Conservation (phyloP, 2,113 vertebrate genomes). For the Tympanuchus pallidicinctus region DNA sequence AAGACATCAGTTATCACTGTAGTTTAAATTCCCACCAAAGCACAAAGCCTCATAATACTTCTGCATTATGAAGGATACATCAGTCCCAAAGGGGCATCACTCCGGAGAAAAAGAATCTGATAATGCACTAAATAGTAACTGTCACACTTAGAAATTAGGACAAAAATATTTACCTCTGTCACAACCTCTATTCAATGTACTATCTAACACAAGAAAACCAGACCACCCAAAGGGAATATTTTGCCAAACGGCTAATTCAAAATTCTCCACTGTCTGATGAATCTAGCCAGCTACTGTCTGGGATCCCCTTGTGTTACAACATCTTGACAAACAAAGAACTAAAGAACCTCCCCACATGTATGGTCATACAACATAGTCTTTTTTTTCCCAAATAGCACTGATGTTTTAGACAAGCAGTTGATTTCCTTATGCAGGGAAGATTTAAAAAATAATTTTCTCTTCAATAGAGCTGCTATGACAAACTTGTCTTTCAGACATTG, state of each 20-base stretch:
- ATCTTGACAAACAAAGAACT: background rate
- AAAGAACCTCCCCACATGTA: background rate
- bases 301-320: background rate
- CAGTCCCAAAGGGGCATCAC: background rate
- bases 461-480: conserved; percentile 53
- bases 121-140: background rate
- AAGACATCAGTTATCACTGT: background rate
- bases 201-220: background rate
- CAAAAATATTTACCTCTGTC: background rate
- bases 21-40: background rate
- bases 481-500: conserved; percentile 42
- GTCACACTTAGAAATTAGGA: background rate
- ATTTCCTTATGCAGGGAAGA: conserved; percentile 7
- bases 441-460: conserved; percentile 33
- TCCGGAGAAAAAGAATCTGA: background rate
- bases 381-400: background rate
- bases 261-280: background rate
- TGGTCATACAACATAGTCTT: background rate
- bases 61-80: background rate
- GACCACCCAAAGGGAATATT: background rate
- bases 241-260: background rate
- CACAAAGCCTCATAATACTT: background rate
- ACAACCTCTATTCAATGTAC: background rate
- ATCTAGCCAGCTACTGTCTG: background rate
- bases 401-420: conserved; percentile 35